Conservation (phyloP, 30 jellyfish, hydroid and myxozoan species). For the Aurelia aurita region DNA sequence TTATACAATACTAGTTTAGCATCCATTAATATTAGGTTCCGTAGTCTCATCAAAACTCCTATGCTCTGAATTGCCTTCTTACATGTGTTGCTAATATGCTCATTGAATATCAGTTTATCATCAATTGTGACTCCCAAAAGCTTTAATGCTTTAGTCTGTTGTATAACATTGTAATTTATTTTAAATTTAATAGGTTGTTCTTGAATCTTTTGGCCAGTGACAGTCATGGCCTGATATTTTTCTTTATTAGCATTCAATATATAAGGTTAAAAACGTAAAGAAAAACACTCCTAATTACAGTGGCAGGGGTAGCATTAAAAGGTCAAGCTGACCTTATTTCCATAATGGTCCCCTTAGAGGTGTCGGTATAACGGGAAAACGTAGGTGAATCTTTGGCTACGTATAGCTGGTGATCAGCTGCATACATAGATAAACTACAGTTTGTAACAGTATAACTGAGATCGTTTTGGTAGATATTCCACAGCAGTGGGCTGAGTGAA, state of each 20-base stretch:
- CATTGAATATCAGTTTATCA: constrained; percentile 31
- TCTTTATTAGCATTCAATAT: constrained; percentile 35
- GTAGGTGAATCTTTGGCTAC: constrained; percentile 51
- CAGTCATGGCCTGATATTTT: constrained; percentile 45
- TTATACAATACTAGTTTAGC: constrained; percentile 39
- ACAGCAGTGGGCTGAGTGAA: constrained; percentile 54
- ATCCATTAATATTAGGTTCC: constrained; percentile 26
- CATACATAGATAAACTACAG: constrained; percentile 49
- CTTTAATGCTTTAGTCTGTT: constrained; percentile 19
- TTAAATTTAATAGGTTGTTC: constrained; percentile 9
- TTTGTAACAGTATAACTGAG: constrained; percentile 24
- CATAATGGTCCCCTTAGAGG: too few species aligned
- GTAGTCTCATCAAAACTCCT: constrained; percentile 45
- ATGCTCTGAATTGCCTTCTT: constrained; percentile 57
- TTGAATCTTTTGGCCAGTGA: constrained; percentile 56
- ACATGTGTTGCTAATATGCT: constrained; percentile 47
- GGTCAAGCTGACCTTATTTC: too few species aligned
- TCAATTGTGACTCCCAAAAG: constrained; percentile 53
- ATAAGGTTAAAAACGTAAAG: too few species aligned
- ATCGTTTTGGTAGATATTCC: constrained; percentile 61
- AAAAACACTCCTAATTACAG: too few species aligned
- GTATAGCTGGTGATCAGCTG: constrained; percentile 64
- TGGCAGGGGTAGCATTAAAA: too few species aligned
- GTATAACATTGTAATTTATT: constrained; percentile 10
- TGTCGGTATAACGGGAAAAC: too few species aligned